Conservation (phyloP, 1,140 invertebrate species). For the Drosophila rufa region DNA sequence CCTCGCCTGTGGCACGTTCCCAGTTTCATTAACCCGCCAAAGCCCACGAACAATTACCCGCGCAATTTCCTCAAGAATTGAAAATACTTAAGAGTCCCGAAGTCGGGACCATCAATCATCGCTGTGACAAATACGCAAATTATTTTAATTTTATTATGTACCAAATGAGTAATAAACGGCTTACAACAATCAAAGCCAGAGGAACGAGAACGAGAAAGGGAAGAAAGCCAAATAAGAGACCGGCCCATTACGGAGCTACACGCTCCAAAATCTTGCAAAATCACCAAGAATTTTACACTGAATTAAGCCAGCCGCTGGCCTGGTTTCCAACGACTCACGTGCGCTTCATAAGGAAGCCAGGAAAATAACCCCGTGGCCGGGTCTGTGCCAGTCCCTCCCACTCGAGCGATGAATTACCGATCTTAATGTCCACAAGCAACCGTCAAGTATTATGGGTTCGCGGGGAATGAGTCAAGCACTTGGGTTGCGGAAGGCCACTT, state of each 20-base stretch:
- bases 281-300: slow-evolving; percentile 24
- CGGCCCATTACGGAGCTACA: slow-evolving; percentile 63
- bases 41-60: slow-evolving; percentile 34
- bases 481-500: slow-evolving; percentile 15
- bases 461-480: slow-evolving; percentile 5
- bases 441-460: neutral
- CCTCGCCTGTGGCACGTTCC: slow-evolving; percentile 24
- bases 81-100: slow-evolving; percentile 17
- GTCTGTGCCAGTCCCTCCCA: slow-evolving; percentile 10
- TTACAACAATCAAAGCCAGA: slow-evolving; percentile 16
- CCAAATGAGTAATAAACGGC: slow-evolving; percentile 58
- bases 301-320: slow-evolving; percentile 44
- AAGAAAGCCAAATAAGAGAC: slow-evolving; percentile 44
- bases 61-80: slow-evolving; percentile 39
- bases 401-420: slow-evolving; percentile 17
- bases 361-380: slow-evolving; percentile 7
- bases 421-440: neutral
- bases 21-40: slow-evolving; percentile 38
- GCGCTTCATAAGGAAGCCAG: slow-evolving; percentile 36
- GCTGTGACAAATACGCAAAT: slow-evolving; percentile 54
- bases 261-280: slow-evolving; percentile 62
- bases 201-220: slow-evolving; percentile 10
- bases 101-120: slow-evolving; percentile 63
- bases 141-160: slow-evolving; percentile 61
- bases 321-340: slow-evolving; percentile 53